Evolutionary conservation across 2,113 vertebrate genomes (phyloP).

Genomic region (Sakesphorus luctuosus): DNA sequence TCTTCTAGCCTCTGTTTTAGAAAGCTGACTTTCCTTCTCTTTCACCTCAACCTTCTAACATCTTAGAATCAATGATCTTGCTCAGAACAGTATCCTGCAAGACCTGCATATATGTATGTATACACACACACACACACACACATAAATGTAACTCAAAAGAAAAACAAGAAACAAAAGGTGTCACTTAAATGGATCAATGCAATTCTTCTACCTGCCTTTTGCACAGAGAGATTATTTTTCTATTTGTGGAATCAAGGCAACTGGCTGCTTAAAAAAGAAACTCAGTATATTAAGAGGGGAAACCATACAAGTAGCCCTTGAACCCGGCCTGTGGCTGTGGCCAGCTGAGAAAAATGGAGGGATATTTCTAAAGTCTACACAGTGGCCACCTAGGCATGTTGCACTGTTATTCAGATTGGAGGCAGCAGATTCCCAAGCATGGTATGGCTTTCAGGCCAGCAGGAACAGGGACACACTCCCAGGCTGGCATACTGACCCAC

Average conservation of each 20-base stretch:
- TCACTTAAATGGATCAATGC: background rate
- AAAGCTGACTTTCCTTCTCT: background rate
- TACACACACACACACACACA: accelerated
- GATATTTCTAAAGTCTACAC: background rate
- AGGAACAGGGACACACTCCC: background rate
- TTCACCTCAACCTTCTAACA: background rate
- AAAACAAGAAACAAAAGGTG: background rate
- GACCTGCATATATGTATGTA: accelerated
- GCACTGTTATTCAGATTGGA: background rate
- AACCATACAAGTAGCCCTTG: background rate
- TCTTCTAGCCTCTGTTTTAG: background rate
- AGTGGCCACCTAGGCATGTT: accelerated
- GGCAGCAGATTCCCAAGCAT: background rate
- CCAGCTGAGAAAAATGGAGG: background rate
- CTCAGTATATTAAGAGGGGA: background rate
- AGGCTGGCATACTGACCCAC: background rate
- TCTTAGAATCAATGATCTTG: background rate
- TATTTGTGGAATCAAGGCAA: background rate
- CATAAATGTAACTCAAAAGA: background rate
- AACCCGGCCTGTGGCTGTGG: background rate
- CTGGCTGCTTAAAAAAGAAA: background rate
- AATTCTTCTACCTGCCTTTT: background rate
- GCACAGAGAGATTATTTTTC: background rate
- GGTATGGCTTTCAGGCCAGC: background rate
- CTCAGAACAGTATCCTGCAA: background rate